Evolutionary conservation across 2,888 invertebrate species (phyloP), one percentile per base, ranked within the genome.

Genomic region (Drosophila greeni): DNA sequence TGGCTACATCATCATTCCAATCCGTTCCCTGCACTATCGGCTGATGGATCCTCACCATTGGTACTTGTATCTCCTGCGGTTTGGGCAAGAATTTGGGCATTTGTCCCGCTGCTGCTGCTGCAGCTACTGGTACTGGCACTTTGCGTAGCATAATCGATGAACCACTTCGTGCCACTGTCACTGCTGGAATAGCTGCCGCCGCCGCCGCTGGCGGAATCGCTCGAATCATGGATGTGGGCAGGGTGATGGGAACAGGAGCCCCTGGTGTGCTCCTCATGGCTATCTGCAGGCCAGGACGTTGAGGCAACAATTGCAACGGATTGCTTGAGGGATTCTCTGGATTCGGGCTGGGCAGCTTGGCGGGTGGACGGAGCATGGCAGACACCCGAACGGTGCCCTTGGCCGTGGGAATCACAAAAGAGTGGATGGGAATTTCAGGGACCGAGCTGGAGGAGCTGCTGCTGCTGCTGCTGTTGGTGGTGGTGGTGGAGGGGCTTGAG

Each of bases 381-480:
- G 47, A 11, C 11, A 43, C 51, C 3, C 31, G 20, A 0, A 52
- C 37, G 26, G 26, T 20, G 14, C 52, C 43, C 3, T 39, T 4
- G 4, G 34, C 26, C 2, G 40, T 61, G 26, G 65, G 53, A 5
- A 64, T 64, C n/a, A 53, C 33, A 26, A 64, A 64, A 2, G 34
- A 14, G 12, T 45, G 18, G 4, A 31, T 7, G 3, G 20, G 7
- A 5, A 7, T 5, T 1, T 59, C 43, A 0, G 23, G 0, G 7
- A 2, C n/a, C 6, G n/a, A 3, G 2, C 5, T 34, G 31, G 16
- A 8, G 11, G 11, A 48, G 29, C 1, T 20, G 18, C 16, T 48
- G 16, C 29, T 49, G 12, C 6, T 31, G 18, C 14, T 16, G 11
- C 14, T 37, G n/a, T 37, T 3, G 18, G 3, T 20, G 23, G 24